These are phyloP conservation scores for Tetramorium alpestre DNA, from an alignment of 1,140 invertebrate species.

Conservation along the genomic window DNA sequence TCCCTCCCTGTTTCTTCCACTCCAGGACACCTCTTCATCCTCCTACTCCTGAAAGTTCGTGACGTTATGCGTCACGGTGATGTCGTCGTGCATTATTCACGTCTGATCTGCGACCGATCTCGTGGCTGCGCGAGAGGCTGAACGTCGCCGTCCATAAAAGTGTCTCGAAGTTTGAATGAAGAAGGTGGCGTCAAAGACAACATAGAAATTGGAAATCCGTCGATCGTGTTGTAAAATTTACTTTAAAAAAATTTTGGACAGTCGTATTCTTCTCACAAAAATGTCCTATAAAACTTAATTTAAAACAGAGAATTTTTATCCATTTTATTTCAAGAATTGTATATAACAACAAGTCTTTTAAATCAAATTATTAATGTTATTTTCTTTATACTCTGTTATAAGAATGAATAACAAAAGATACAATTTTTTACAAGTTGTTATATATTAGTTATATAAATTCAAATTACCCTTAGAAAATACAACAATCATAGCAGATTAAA, in stretches of 20 bases:
- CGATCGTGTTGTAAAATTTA: background rate
- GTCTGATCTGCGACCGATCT: slow-evolving; percentile 45
- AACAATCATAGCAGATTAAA: background rate
- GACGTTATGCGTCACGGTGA: slow-evolving; percentile 40
- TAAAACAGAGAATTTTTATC: background rate
- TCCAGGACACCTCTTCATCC: background rate
- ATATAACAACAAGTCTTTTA: background rate
- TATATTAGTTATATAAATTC: background rate
- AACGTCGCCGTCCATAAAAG: slow-evolving; percentile 49
- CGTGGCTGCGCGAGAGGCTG: background rate
- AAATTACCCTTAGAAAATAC: background rate
- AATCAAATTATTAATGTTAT: background rate
- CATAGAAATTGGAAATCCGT: slow-evolving; percentile 38
- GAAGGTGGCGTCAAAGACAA: slow-evolving; percentile 19
- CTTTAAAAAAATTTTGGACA: background rate
- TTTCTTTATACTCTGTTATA: background rate
- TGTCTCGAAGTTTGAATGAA: slow-evolving; percentile 50
- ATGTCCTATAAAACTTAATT: background rate
- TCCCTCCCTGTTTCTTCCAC: background rate
- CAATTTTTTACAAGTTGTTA: background rate
- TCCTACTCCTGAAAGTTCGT: slow-evolving; percentile 28
- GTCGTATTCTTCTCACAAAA: background rate
- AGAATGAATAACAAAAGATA: background rate
- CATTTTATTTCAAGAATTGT: background rate
- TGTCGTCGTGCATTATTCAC: slow-evolving; percentile 68